Conservation (phyloP, 2,797 vertebrate genomes). For the Lagorchestes hirsutus region DNA sequence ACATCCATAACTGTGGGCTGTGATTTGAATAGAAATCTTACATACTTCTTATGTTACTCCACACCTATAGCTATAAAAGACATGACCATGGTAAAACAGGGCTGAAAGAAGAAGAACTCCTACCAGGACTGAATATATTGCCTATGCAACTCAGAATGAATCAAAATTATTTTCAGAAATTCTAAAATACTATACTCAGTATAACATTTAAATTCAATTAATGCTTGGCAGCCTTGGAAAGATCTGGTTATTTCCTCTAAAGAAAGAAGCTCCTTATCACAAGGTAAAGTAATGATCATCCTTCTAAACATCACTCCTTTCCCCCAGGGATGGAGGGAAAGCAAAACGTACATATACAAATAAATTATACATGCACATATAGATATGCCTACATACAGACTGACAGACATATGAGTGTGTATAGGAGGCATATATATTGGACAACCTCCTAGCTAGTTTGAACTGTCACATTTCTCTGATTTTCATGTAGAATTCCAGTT, state of each 20-base stretch:
- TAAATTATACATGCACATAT: background rate
- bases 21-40: background rate
- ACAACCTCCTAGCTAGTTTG: background rate
- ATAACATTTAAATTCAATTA: background rate
- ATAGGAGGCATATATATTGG: background rate
- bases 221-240: slow-evolving; percentile 22
- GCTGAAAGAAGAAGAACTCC: background rate
- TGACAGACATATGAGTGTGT: background rate
- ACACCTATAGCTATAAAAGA: background rate
- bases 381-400: background rate
- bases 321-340: background rate
- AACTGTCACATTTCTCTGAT: background rate
- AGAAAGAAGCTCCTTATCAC: background rate
- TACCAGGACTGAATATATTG: background rate
- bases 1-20: background rate
- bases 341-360: background rate
- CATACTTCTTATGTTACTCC: background rate
- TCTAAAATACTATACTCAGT: background rate
- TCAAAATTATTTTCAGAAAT: slow-evolving; percentile 28
- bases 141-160: background rate
- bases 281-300: background rate
- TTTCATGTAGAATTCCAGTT: background rate
- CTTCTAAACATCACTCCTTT: background rate
- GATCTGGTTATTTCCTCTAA: background rate
- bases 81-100: background rate